A percentile compares a stretch with the other conserved stretches of the same genome.
phyloP scores from a whole-genome alignment of 1,140 invertebrate genomes.

The Belonocnema kinseyi region DNA sequence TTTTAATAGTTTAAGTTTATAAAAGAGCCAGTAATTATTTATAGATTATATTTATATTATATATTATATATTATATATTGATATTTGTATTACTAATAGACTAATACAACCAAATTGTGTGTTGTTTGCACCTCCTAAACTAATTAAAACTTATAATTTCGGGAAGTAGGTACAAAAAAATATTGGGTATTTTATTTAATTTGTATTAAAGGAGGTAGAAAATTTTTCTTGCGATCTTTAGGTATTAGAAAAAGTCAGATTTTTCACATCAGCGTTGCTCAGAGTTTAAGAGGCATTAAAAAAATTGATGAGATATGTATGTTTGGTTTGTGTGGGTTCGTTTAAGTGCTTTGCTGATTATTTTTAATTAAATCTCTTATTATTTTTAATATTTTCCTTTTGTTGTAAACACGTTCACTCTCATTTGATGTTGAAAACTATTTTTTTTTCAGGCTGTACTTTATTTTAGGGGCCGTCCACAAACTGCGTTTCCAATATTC shows the following conservation, averaged over 20 bases:
- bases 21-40: conserved; percentile 1
- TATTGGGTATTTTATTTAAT: background rate
- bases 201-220: background rate
- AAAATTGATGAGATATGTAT: background rate
- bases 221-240: background rate
- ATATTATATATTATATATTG: background rate
- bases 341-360: background rate
- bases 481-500: too few relatives aligned
- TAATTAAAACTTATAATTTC: background rate
- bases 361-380: background rate
- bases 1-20: background rate
- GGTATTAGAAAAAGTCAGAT: too few relatives aligned
- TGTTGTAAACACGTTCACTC: conserved; percentile 9
- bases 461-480: too few relatives aligned
- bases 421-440: background rate
- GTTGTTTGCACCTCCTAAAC: background rate
- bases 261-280: too few relatives aligned
- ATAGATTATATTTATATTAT: background rate
- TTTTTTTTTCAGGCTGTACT: too few relatives aligned
- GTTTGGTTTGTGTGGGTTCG: background rate
- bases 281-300: background rate
- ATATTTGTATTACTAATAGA: background rate
- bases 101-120: background rate
- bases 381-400: background rate
- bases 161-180: background rate